Conservation (phyloP, 2,888 invertebrate genomes). For the Entomobrya multifasciata region DNA sequence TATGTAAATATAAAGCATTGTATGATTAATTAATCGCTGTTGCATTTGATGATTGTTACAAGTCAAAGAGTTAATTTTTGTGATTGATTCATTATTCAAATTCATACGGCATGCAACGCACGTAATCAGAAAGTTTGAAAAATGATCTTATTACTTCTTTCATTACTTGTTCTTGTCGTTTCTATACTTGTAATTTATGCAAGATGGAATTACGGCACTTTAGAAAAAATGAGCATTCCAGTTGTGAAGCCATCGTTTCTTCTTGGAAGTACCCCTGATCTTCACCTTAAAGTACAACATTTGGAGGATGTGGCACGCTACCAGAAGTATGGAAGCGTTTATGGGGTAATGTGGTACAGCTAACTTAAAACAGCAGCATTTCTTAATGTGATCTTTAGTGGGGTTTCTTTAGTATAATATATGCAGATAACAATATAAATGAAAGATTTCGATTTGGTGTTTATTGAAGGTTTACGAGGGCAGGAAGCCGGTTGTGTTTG, state of each 20-base stretch:
- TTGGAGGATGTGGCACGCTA: conserved; percentile 57
- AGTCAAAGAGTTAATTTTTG: too few relatives aligned
- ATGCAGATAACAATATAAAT: too few relatives aligned
- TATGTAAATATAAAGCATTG: too few relatives aligned
- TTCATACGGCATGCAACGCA: not conserved
- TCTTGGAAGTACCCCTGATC: conserved; percentile 66
- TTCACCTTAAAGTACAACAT: conserved; percentile 62
- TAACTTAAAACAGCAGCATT: not conserved
- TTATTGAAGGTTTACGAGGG: conserved; percentile 68
- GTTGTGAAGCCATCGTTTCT: conserved; percentile 71
- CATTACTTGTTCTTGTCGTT: conserved; percentile 1
- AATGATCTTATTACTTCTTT: not conserved
- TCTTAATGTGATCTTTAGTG: too few relatives aligned
- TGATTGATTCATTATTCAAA: too few relatives aligned
- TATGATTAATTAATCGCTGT: too few relatives aligned
- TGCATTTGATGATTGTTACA: too few relatives aligned
- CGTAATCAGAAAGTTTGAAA: not conserved
- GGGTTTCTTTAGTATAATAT: not conserved
- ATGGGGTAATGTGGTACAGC: conserved; percentile 61
- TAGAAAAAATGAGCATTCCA: conserved; percentile 66
- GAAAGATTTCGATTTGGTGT: too few relatives aligned
- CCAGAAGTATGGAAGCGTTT: conserved; percentile 71
- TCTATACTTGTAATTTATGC: conserved; percentile 62
- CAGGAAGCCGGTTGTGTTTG: conserved; percentile 64
- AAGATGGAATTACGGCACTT: conserved; percentile 71